Conservation (phyloP, 2,797 vertebrate species). For the Pseudocheirus occidentalis region DNA sequence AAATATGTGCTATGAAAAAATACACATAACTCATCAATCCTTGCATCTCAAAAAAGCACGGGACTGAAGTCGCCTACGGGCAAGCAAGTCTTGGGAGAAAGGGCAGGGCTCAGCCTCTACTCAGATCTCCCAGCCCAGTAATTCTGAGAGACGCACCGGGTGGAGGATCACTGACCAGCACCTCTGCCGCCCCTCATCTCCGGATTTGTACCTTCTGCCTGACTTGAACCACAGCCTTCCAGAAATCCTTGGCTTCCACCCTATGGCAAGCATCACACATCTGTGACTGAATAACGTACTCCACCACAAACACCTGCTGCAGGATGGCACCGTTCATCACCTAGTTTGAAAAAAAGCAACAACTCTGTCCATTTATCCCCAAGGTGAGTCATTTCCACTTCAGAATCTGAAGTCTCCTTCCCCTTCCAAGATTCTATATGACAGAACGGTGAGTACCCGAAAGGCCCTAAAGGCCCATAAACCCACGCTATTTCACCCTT, state of each 20-base stretch:
- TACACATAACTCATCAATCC: neutral
- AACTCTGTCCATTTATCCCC: slow-evolving; percentile 1
- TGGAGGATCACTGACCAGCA: neutral
- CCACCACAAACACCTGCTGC: slow-evolving; percentile 97
- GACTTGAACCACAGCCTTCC: slow-evolving; percentile 98
- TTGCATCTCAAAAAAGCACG: neutral
- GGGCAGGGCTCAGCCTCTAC: slow-evolving; percentile 11
- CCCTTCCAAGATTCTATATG: neutral
- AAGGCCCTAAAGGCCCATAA: neutral
- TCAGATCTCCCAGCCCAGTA: neutral
- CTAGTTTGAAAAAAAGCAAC: slow-evolving; percentile 79
- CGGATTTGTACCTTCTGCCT: slow-evolving; percentile 92
- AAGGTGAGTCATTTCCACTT: neutral
- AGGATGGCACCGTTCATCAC: slow-evolving; percentile 97
- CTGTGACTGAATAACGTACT: slow-evolving; percentile 91
- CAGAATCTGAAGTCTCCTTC: slow-evolving; percentile 1
- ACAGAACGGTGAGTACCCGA: neutral
- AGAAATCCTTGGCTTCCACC: slow-evolving; percentile 98
- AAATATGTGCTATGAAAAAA: neutral
- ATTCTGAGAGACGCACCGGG: slow-evolving; percentile 1
- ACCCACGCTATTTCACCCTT: neutral
- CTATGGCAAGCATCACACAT: slow-evolving; percentile 99
- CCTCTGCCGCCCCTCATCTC: neutral
- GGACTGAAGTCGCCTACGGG: neutral
- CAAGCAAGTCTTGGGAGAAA: neutral